Percentiles rank a stretch among this genome's conserved stretches.
Conservation (phyloP, 1,140 invertebrate species). For the Caenorhabditis inopinata region DNA sequence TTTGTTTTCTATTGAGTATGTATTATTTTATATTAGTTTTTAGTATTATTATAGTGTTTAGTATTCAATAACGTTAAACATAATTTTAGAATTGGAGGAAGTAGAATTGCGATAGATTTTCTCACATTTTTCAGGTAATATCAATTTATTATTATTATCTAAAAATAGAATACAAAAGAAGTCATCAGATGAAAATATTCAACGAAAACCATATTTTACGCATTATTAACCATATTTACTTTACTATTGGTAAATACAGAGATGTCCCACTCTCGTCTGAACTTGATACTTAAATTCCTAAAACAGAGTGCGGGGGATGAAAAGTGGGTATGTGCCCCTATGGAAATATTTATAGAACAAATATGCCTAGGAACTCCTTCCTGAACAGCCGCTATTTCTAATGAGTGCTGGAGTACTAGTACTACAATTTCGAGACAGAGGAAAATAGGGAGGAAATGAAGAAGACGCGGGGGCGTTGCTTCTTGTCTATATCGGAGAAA, state of each 20-base stretch:
- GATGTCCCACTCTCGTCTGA: not conserved
- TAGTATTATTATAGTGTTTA: too few relatives aligned
- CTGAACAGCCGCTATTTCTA: constrained; percentile 13
- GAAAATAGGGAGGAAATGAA: not conserved
- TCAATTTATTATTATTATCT: too few relatives aligned
- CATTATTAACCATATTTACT: too few relatives aligned
- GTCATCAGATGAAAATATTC: too few relatives aligned
- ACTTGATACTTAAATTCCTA: not conserved
- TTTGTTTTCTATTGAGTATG: too few relatives aligned
- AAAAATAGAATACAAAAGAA: too few relatives aligned
- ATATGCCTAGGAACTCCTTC: not conserved
- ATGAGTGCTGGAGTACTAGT: constrained; percentile 5
- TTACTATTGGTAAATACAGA: not conserved
- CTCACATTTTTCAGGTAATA: too few relatives aligned
- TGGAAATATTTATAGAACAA: not conserved
- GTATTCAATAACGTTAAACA: too few relatives aligned
- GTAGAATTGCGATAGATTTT: too few relatives aligned
- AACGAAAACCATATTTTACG: too few relatives aligned
- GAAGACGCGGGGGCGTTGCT: constrained; percentile 9
- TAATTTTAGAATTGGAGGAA: too few relatives aligned
- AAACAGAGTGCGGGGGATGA: not conserved
- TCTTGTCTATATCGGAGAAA: not conserved
- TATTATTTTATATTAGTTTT: too few relatives aligned
- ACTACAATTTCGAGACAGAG: constrained; percentile 12
- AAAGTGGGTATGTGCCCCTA: not conserved